These are phyloP conservation scores for Marasmarcha lunaedactyla DNA, from an alignment of 2,888 invertebrate species.

Conservation along the genomic window DNA sequence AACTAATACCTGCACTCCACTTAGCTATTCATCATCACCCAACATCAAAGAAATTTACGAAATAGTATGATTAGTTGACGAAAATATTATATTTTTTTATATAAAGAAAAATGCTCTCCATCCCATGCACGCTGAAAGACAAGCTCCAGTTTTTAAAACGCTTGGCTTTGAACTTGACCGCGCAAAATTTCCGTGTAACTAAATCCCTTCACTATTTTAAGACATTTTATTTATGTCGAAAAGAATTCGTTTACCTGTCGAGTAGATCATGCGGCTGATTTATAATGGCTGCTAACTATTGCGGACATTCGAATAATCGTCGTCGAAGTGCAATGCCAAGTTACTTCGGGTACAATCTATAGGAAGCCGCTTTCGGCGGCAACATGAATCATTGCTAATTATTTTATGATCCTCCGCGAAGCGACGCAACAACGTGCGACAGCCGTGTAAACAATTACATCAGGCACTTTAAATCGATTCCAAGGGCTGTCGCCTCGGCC, in stretches of 20 bases:
- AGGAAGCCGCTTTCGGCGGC: slow-evolving; percentile 46
- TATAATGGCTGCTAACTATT: slow-evolving; percentile 47
- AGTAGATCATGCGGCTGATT: slow-evolving; percentile 30
- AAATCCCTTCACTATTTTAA: too few species aligned
- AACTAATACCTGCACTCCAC: not conserved
- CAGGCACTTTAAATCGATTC: slow-evolving; percentile 16
- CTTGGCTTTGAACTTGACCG: not conserved
- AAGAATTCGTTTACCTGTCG: not conserved
- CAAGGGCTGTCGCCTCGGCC: slow-evolving; percentile 1
- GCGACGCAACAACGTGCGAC: slow-evolving; percentile 17
- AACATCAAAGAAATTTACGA: not conserved
- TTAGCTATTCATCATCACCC: not conserved
- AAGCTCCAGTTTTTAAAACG: too few species aligned
- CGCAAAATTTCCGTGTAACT: not conserved
- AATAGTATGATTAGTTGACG: not conserved
- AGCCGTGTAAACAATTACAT: slow-evolving; percentile 34
- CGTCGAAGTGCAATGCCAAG: slow-evolving; percentile 63
- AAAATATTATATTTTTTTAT: too few species aligned
- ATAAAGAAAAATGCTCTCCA: too few species aligned
- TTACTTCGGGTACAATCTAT: slow-evolving; percentile 26
- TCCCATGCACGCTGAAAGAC: too few species aligned
- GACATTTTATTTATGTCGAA: too few species aligned
- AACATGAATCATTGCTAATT: slow-evolving; percentile 58
- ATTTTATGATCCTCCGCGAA: slow-evolving; percentile 40
- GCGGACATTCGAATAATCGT: slow-evolving; percentile 60